Percentiles rank a stretch among this genome's conserved stretches.
Conservation (phyloP, 2,113 vertebrate genomes). For the Mus musculus region DNA sequence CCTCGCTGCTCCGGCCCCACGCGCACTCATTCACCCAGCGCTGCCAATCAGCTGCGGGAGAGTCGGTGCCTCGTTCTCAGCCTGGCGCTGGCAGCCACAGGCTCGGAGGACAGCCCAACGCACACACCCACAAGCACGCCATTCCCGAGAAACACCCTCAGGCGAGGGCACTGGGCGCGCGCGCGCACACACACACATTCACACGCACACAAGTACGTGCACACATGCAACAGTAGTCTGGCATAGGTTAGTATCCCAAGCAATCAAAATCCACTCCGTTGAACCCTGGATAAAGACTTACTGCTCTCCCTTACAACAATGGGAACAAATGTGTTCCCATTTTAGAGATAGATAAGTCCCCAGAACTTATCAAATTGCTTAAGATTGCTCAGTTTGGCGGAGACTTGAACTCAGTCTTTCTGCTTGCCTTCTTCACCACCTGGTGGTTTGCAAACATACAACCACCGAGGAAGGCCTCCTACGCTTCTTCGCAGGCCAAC, state of each 20-base stretch:
- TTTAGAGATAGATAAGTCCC: slow-evolving; percentile 52
- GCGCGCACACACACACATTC: background rate
- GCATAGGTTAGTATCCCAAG: background rate
- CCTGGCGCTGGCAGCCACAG: slow-evolving; percentile 14
- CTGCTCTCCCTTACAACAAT: background rate
- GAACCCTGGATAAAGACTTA: background rate
- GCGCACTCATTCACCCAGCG: slow-evolving; percentile 59
- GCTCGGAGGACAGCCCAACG: background rate
- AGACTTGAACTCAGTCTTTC: background rate
- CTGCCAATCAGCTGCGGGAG: slow-evolving; percentile 23
- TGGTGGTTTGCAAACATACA: background rate
- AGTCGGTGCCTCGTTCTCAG: background rate
- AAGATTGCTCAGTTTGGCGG: background rate
- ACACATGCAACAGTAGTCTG: background rate
- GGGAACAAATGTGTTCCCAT: slow-evolving; percentile 25
- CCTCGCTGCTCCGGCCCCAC: background rate
- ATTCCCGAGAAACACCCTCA: background rate
- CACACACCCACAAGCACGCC: slow-evolving; percentile 14
- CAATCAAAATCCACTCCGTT: background rate
- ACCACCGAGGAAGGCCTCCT: background rate
- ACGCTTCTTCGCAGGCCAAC: background rate
- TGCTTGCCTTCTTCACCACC: background rate
- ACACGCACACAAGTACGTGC: too few species aligned
- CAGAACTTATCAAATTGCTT: background rate
- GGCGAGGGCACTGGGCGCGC: background rate